Percentiles rank a stretch among this genome's conserved stretches.
Evolutionary conservation across 2,797 vertebrate genomes (phyloP).

Genomic region (Melanotaenia trifasciata): DNA sequence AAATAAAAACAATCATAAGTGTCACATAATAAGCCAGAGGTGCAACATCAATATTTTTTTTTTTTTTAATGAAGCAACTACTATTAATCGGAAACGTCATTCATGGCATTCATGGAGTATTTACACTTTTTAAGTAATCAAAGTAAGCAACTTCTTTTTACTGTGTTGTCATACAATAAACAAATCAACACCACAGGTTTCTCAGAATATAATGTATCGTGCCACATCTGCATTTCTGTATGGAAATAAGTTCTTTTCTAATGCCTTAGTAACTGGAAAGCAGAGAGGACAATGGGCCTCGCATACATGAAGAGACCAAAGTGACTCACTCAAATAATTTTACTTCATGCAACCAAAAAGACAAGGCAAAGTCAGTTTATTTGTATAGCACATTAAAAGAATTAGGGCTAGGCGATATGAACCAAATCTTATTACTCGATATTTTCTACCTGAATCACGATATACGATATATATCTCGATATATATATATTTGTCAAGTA

Average conservation of each 20-base stretch:
- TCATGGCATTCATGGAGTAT: background rate
- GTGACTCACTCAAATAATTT: constrained; percentile 13
- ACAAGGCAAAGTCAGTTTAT: too few relatives aligned
- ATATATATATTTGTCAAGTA: too few relatives aligned
- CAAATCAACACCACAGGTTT: background rate
- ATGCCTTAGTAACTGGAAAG: background rate
- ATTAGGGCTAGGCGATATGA: too few relatives aligned
- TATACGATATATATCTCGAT: too few relatives aligned
- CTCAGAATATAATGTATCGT: background rate
- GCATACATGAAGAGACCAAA: constrained; percentile 21
- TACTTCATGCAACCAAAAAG: background rate
- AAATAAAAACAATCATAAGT: background rate
- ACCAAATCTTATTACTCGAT: too few relatives aligned
- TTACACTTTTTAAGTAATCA: background rate
- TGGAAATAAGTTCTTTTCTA: constrained; percentile 17
- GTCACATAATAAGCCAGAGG: background rate
- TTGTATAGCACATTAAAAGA: too few relatives aligned
- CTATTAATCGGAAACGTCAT: background rate
- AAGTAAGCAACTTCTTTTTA: background rate
- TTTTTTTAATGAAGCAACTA: background rate
- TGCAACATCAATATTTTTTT: background rate
- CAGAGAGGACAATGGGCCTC: constrained; percentile 1
- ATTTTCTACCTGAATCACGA: too few relatives aligned
- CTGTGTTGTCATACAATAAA: background rate
- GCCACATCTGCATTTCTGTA: constrained; percentile 11